Evolutionary conservation across 2,113 vertebrate species (phyloP).

Genomic region (Anarhynchus alexandrinus): DNA sequence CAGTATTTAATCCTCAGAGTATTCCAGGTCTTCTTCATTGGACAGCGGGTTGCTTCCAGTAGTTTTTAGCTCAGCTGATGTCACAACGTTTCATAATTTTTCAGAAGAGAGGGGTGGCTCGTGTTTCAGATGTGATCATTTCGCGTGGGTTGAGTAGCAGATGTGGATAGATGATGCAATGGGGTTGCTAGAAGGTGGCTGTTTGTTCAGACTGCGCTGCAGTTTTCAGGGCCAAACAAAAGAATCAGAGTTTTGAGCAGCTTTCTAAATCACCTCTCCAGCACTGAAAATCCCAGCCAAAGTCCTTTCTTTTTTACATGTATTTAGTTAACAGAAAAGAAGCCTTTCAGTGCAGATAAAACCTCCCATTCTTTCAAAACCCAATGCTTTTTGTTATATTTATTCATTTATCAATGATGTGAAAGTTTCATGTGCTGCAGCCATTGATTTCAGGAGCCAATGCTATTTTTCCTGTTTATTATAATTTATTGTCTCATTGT

Average conservation of each 20-base stretch:
- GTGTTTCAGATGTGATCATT: background rate
- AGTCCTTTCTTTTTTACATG: slow-evolving; percentile 2
- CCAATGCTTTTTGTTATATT: slow-evolving; percentile 71
- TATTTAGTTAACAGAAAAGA: slow-evolving; percentile 60
- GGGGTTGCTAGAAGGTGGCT: background rate
- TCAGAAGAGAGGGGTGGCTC: background rate
- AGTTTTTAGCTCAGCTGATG: background rate
- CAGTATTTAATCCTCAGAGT: background rate
- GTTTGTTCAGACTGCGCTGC: background rate
- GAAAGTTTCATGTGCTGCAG: slow-evolving; percentile 70
- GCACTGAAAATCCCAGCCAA: background rate
- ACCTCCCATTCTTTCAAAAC: slow-evolving; percentile 66
- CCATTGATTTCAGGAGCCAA: slow-evolving; percentile 78
- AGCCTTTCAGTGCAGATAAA: slow-evolving; percentile 65
- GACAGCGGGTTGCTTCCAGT: background rate
- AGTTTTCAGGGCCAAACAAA: background rate
- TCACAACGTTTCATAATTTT: background rate
- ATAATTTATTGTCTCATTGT: slow-evolving; percentile 87
- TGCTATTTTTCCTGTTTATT: slow-evolving; percentile 86
- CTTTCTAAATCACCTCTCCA: slow-evolving; percentile 18
- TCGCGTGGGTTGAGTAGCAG: background rate
- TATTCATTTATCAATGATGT: slow-evolving; percentile 74
- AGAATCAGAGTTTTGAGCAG: background rate
- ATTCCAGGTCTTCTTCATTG: background rate
- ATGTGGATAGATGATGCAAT: background rate